Evolutionary conservation across 2,888 invertebrate genomes (phyloP).

Genomic region (Lucinisca nassula): DNA sequence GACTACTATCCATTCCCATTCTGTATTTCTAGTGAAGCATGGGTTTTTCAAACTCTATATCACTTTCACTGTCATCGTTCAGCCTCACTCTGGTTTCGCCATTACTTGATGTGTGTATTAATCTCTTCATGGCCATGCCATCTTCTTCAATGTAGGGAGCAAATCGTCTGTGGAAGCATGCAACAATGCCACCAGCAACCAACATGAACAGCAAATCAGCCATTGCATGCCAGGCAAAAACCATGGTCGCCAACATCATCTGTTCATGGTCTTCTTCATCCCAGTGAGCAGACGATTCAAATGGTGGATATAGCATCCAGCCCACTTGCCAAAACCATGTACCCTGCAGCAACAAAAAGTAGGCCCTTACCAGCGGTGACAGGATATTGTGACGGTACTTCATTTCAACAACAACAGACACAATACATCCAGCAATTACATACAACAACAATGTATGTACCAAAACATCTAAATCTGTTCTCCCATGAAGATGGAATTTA

Average conservation of each 20-base stretch:
- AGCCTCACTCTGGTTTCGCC: constrained; percentile 79
- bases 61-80: constrained; percentile 80
- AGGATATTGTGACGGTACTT: constrained; percentile 85
- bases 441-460: constrained; percentile 89
- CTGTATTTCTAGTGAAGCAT: background rate
- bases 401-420: constrained; percentile 87
- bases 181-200: constrained; percentile 78
- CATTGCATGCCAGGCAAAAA: constrained; percentile 86
- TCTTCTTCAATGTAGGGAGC: constrained; percentile 63
- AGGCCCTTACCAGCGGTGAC: constrained; percentile 86
- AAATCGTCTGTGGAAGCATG: constrained; percentile 72
- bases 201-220: constrained; percentile 80
- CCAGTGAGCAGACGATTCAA: constrained; percentile 84
- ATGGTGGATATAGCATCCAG: constrained; percentile 89
- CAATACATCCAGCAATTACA: constrained; percentile 84
- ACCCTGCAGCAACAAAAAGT: constrained; percentile 89
- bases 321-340: constrained; percentile 89
- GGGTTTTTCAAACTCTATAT: constrained; percentile 79
- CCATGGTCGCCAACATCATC: constrained; percentile 88
- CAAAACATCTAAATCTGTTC: constrained; percentile 85
- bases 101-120: constrained; percentile 78
- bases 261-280: constrained; percentile 86
- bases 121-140: constrained; percentile 75
- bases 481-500: constrained; percentile 89
- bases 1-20: too few species aligned